Evolutionary conservation across 2,888 invertebrate genomes (phyloP), one percentile per base, ranked within the genome.

Genomic region (Meloe dianella): DNA sequence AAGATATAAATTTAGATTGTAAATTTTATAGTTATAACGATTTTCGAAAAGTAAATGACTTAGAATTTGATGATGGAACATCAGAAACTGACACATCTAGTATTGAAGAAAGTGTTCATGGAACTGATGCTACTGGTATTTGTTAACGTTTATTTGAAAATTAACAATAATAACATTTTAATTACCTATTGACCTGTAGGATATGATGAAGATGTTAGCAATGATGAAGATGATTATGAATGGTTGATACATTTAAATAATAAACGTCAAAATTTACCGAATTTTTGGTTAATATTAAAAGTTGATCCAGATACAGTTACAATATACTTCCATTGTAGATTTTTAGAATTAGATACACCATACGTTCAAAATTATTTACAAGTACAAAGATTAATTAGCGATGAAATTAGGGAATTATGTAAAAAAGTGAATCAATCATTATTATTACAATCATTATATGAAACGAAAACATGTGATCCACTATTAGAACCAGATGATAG

Each of bases 241-340:
- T 88, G 88, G 87, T 78, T 88, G 12, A 80, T 82, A 65, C 86
- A 86, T 65, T 78, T 87, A 14, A 87, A 87, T 69, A 84, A 84
- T 62, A 85, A 85, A 61, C 81, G 87, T 66, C 81, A 82, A n/a
- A 78, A 84, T 32, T 81, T 91, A 69, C 91, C 91, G 0, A 89
- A 89, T 76, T 92, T 92, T 80, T 92, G 92, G 92, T 82, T 91
- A 27, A 89, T 92, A 66, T 85, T 91, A 80, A 86, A 86, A 73
- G 84, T 91, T 9, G 85, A 87, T 64, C 81, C 82, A 29, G 86
- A 87, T 72, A 82, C 85, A 63, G 90, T 91, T 7, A 86, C 87
- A 54, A 84, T 90, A 22, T 91, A 88, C 79, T 91, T 91, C 78
- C 92, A 92, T 73, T 89, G 89, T 73, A 86, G 88, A 73, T 88